Base-by-base conservation (phyloP, 2,113 vertebrate species). In the Zootoca vivipara region DNA sequence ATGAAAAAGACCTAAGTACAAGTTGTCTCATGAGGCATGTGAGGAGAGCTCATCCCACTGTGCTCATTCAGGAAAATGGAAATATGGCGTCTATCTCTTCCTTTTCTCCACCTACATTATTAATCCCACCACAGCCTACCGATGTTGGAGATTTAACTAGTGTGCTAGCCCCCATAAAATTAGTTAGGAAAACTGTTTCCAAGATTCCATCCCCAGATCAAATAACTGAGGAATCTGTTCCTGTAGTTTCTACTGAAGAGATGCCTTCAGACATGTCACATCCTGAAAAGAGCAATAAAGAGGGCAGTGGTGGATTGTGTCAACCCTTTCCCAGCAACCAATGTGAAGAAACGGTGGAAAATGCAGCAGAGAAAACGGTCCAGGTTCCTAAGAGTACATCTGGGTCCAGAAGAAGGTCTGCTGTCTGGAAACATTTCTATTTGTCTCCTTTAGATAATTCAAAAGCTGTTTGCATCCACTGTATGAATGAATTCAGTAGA, bases 341-440 rank as follows among this genome's bases (percentile, higher is more conserved):
- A 46, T 94, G 94, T 0, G 98, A 99, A 3, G 98, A 99, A 7
- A 42, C 94, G 22, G 93, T 94, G 33, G 98, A 98, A 28, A 95
- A 93, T 16, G 92, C 94, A 83, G 89, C 93, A 0, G 99, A 99
- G 86, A 96, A 96, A 86, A 94, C 89, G 92, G 92, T 96, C 12
- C 96, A 97, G 20, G 97, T 97, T 85, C 97, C 97, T 33, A 98
- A 98, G 97, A 97, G 95, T 85, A 93, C 96, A 15, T 94, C 98
- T 0, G 98, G 97, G 91, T 99, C 98, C 52, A 97, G 98, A 38
- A 96, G 98, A 89, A 96, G 98, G 85, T 99, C 98, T 0, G 99
- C 98, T 28, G 99, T 99, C 52, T 99, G 99, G 98, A 99, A 99
- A 95, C 98, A 99, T 93, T 99, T 99, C 91, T 99, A 99, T 95